phyloP scores from a whole-genome alignment of 2,888 invertebrate genomes.

The Dromius quadrimaculatus region DNA sequence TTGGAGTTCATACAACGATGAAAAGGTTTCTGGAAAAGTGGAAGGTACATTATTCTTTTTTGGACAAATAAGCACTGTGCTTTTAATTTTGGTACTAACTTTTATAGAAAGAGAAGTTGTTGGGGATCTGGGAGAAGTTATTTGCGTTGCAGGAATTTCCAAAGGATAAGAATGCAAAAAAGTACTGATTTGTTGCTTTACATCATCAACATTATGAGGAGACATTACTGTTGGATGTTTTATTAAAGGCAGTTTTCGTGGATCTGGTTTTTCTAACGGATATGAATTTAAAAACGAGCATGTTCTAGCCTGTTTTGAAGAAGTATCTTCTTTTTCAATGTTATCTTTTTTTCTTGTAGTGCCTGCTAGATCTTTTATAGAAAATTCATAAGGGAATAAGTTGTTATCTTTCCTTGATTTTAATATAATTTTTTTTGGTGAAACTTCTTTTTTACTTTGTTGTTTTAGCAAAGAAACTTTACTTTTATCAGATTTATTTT shows the following conservation, averaged over 20 bases:
- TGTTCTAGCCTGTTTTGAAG: not conserved
- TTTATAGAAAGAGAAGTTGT: not conserved
- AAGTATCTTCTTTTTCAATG: not conserved
- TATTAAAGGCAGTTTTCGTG: not conserved
- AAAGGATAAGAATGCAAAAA: conserved; percentile 2
- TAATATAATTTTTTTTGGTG: not conserved
- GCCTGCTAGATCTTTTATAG: too few species aligned
- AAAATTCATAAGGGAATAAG: not conserved
- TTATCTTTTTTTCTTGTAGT: not conserved
- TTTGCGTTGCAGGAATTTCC: not conserved
- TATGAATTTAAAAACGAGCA: conserved; percentile 6
- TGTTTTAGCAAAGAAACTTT: conserved; percentile 1
- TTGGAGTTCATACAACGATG: not conserved
- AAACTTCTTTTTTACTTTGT: not conserved
- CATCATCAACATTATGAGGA: not conserved
- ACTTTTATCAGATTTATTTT: not conserved
- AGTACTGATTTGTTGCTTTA: not conserved
- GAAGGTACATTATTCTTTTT: conserved; percentile 19
- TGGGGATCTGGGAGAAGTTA: not conserved
- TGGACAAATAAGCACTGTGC: conserved; percentile 13
- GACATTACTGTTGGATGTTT: not conserved
- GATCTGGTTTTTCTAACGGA: not conserved
- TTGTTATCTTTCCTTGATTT: not conserved
- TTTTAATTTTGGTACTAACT: conserved; percentile 11
- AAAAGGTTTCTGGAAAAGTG: not conserved